Conservation (phyloP, 2,113 vertebrate species). For the Pampusana beccarii region DNA sequence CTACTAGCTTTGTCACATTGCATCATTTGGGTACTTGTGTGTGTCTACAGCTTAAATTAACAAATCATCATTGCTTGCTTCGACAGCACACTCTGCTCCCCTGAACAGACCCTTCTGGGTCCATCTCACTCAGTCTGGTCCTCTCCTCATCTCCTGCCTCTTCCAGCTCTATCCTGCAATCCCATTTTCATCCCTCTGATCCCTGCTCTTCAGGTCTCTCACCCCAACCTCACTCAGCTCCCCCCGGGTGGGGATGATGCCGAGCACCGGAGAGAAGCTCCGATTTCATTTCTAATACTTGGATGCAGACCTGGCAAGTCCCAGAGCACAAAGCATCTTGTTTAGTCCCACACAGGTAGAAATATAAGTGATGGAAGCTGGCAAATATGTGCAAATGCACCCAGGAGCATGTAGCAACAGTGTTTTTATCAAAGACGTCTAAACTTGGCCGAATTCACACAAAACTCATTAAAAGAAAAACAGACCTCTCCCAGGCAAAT, state of each 20-base stretch:
- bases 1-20: neutral
- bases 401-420: neutral
- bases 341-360: slow-evolving; percentile 6
- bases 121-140: neutral
- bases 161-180: neutral
- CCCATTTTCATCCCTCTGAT: neutral
- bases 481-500: neutral
- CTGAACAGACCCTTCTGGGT: neutral
- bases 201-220: neutral
- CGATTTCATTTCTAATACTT: neutral
- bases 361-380: neutral
- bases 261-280: neutral
- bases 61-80: neutral
- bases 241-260: neutral
- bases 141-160: neutral
- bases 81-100: neutral
- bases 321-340: neutral
- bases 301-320: neutral
- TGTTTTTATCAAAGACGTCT: neutral
- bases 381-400: neutral
- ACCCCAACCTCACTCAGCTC: neutral
- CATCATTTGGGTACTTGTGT: neutral
- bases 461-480: slow-evolving; percentile 22
- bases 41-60: neutral
- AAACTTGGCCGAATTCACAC: neutral